phyloP scores from a whole-genome alignment of 2,797 vertebrate species.

The Rhodeus uyekii region DNA sequence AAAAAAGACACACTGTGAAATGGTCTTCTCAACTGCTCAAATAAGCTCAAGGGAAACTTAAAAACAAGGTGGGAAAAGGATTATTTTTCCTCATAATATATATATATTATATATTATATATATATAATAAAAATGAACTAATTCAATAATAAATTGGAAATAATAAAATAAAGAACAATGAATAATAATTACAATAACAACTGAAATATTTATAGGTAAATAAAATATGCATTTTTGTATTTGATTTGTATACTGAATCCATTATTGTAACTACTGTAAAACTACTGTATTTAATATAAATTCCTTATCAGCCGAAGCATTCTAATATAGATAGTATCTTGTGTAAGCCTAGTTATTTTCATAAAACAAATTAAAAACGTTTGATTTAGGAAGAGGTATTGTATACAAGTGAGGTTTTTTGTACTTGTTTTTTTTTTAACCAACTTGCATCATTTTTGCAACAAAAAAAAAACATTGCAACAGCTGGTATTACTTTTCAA shows the following conservation, averaged over 20 bases:
- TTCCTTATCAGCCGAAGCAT: neutral
- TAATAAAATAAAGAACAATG: neutral
- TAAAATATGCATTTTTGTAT: neutral
- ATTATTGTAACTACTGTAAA: neutral
- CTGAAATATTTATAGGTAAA: neutral
- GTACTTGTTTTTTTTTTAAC: neutral
- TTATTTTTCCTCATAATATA: no score
- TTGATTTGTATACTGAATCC: no score
- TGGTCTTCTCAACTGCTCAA: neutral
- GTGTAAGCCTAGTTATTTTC: neutral
- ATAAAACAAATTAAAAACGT: neutral
- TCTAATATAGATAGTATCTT: neutral
- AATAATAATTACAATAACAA: neutral
- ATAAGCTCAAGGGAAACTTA: neutral
- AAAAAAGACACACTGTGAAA: no score
- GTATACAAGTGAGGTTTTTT: neutral
- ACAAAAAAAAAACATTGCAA: neutral
- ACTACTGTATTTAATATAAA: neutral
- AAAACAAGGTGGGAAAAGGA: no score
- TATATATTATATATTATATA: no score
- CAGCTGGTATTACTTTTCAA: neutral
- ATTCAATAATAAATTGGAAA: neutral
- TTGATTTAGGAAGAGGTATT: neutral
- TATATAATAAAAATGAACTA: neutral
- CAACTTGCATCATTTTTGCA: neutral